A percentile compares a stretch with the other conserved stretches of the same genome.
Conservation (phyloP, 2,888 invertebrate genomes). For the Osmoderma eremita region DNA sequence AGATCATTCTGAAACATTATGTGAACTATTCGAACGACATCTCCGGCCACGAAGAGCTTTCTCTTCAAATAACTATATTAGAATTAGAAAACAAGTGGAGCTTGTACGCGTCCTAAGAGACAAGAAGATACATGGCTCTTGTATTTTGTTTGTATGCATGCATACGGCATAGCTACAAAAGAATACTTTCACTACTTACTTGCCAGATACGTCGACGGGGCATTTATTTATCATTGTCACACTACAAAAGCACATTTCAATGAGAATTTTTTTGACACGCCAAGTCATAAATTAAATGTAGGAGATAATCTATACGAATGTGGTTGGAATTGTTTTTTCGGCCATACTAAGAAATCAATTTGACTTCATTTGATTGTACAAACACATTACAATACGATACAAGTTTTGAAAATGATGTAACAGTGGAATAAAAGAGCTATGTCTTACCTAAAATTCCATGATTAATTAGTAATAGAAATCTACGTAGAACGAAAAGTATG, state of each 20-base stretch:
- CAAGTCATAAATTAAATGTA: slow-evolving; percentile 31
- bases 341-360: too few species aligned
- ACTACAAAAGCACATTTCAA: slow-evolving; percentile 40
- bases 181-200: slow-evolving; percentile 36
- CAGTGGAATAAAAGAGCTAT: too few species aligned
- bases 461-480: too few species aligned
- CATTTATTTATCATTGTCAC: slow-evolving; percentile 41
- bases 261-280: slow-evolving; percentile 29
- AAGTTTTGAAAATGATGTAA: too few species aligned
- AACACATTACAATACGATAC: too few species aligned
- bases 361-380: too few species aligned
- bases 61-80: slow-evolving; percentile 43
- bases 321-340: background rate
- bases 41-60: slow-evolving; percentile 29
- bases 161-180: slow-evolving; percentile 7
- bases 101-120: slow-evolving; percentile 7
- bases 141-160: background rate
- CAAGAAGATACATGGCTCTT: slow-evolving; percentile 33
- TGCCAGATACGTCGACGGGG: slow-evolving; percentile 17
- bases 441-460: too few species aligned
- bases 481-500: too few species aligned
- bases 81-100: slow-evolving; percentile 38
- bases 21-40: slow-evolving; percentile 41
- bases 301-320: slow-evolving; percentile 32
- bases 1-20: slow-evolving; percentile 42